Conservation (phyloP, 2,888 invertebrate genomes). For the Saturnia pavonia region DNA sequence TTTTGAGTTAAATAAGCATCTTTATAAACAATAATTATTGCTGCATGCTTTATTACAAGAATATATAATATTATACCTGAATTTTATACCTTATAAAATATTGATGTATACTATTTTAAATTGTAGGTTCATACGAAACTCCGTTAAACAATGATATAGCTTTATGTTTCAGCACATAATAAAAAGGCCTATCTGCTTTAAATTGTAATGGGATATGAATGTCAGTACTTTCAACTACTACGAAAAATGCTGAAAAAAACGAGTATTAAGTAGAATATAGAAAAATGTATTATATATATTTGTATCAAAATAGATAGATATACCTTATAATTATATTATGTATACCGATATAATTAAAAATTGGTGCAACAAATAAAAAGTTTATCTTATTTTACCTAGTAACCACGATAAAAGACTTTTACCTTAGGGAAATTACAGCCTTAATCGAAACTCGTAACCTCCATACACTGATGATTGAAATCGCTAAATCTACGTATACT, state of each 20-base stretch:
- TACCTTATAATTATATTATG: no score
- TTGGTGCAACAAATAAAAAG: no score
- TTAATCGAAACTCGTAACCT: no score
- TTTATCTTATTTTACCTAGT: no score
- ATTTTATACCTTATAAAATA: no score
- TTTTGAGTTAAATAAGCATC: background rate
- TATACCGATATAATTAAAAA: no score
- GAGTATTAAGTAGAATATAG: background rate
- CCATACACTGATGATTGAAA: no score
- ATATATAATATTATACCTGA: background rate
- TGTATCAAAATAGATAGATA: background rate
- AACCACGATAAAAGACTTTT: no score
- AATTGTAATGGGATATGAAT: slow-evolving; percentile 25
- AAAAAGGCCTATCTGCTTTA: slow-evolving; percentile 39
- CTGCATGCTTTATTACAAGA: background rate
- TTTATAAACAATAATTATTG: background rate
- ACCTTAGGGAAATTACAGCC: no score
- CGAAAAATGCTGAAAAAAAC: background rate
- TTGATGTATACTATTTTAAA: slow-evolving; percentile 11
- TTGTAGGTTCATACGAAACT: slow-evolving; percentile 18
- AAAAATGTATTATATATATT: no score
- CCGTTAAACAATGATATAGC: slow-evolving; percentile 28
- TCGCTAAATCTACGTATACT: no score
- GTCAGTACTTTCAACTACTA: background rate
- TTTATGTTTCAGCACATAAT: slow-evolving; percentile 31